Conservation (phyloP, 2,888 invertebrate species). For the Drosophila niveifrons region DNA sequence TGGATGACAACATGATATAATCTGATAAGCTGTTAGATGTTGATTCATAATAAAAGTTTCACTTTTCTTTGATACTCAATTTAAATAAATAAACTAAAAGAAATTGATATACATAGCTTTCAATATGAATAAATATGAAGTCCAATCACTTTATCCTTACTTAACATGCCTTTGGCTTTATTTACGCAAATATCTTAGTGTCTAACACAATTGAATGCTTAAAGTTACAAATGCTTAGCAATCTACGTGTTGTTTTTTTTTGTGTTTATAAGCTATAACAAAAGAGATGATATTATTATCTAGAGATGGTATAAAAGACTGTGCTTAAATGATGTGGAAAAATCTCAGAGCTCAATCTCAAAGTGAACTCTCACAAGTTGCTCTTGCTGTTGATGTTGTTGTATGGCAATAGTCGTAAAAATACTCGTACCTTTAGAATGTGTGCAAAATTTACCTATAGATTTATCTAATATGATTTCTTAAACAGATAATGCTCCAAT, state of each 20-base stretch:
- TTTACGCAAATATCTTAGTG: conserved; percentile 57
- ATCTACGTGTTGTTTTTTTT: conserved; percentile 27
- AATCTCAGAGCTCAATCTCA: conserved; percentile 26
- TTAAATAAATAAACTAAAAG: not conserved
- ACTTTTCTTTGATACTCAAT: too few relatives aligned
- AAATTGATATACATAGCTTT: too few relatives aligned
- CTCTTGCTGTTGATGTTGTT: not conserved
- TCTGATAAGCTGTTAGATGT: too few relatives aligned
- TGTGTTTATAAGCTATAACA: conserved; percentile 21
- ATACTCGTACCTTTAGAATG: conserved; percentile 10
- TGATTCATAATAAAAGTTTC: too few relatives aligned
- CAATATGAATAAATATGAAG: too few relatives aligned
- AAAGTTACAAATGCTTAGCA: conserved; percentile 62
- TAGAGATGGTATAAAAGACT: conserved; percentile 59
- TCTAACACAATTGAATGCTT: conserved; percentile 62
- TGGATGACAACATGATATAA: too few relatives aligned
- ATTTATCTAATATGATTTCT: conserved; percentile 44
- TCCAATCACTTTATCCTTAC: conserved; percentile 16
- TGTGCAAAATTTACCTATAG: conserved; percentile 59
- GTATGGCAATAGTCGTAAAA: conserved; percentile 20
- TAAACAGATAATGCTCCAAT: conserved; percentile 30
- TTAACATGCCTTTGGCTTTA: conserved; percentile 71
- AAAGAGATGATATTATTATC: conserved; percentile 38
- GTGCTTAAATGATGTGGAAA: conserved; percentile 35
- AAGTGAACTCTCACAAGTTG: conserved; percentile 18